phyloP scores from a whole-genome alignment of 1,140 invertebrate species.

The Forficula auricularia region DNA sequence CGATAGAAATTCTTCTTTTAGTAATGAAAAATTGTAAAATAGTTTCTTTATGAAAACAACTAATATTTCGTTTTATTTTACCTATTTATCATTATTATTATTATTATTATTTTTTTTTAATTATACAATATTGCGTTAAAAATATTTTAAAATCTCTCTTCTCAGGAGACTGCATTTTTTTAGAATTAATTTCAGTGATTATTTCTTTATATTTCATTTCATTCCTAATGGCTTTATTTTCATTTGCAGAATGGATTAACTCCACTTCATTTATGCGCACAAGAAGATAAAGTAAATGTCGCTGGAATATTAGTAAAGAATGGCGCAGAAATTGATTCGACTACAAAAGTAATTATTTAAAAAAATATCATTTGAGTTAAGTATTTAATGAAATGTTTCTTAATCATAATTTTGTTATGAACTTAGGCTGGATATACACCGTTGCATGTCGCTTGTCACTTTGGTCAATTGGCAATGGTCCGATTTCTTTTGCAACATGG shows the following conservation, averaged over 20 bases:
- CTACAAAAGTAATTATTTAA: conserved; percentile 45
- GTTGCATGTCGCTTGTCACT: conserved; percentile 89
- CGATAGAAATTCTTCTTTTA: too few species aligned
- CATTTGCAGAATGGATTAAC: conserved; percentile 62
- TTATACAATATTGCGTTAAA: too few species aligned
- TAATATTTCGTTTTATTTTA: too few species aligned
- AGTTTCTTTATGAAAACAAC: too few species aligned
- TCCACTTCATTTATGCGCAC: conserved; percentile 74
- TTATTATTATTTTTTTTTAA: too few species aligned
- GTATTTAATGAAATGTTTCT: background rate
- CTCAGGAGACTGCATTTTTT: too few species aligned
- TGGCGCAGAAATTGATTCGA: conserved; percentile 59
- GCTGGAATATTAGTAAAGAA: conserved; percentile 67
- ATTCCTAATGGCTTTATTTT: conserved; percentile 1
- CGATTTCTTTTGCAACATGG: conserved; percentile 73
- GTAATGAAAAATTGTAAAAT: too few species aligned
- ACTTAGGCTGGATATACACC: conserved; percentile 88
- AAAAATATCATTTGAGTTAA: background rate
- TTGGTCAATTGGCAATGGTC: conserved; percentile 91
- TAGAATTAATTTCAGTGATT: too few species aligned
- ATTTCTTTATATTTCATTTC: too few species aligned
- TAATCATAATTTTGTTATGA: too few species aligned
- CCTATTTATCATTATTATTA: too few species aligned
- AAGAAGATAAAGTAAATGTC: conserved; percentile 82
- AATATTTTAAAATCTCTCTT: too few species aligned